Base-by-base conservation (phyloP, 2,888 invertebrate genomes). In the Lasioglossum morio region DNA sequence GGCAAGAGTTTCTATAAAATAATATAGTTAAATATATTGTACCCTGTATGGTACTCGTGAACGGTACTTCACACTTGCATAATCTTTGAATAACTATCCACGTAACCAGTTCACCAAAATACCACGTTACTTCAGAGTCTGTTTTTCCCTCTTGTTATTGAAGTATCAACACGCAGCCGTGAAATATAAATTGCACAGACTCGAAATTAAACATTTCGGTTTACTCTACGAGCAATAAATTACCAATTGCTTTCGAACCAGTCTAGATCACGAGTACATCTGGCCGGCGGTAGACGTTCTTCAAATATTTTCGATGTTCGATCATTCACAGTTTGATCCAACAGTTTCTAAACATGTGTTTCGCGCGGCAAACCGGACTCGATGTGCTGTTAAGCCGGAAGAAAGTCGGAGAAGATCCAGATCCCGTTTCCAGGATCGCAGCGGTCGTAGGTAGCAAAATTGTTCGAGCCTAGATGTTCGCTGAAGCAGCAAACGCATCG, bases 401-500 rank as follows among this genome's bases (percentile, higher is more conserved):
- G 66, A 30, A 16, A 30, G 74, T 53, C 53, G 27, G 77, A 80
- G 72, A 80, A 57, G 72, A 10, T 84, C 73, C 83, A 72, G 83
- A 84, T 19, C 48, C 34, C 53, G 46, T 63, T 63, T 40, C 72
- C 14, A 73, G 63, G 43, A 66, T n/a, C 82, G 37, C 40, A 23
- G 1, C 8, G 4, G 16, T 16, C 77, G 77, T 53, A 43, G 46
- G 48, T 60, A 66, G 37, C 57, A 27, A 43, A 46, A 70, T 84
- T 79, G 73, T 57, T 77, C 73, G 34, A 30, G 23, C 23, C 77
- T 87, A 77, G 79, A 74, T 60, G 27, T n/a, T 66, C 70, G 80
- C 69, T 72, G 72, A 81, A 84, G 77, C 63, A 80, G 82, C 78
- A 87, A 87, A 87, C 87, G 66, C 40, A 23, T 19, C 48, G 60